Percentiles rank a stretch among this genome's conserved stretches.
Conservation (phyloP, 1,140 invertebrate species). For the Glomeris maerens region DNA sequence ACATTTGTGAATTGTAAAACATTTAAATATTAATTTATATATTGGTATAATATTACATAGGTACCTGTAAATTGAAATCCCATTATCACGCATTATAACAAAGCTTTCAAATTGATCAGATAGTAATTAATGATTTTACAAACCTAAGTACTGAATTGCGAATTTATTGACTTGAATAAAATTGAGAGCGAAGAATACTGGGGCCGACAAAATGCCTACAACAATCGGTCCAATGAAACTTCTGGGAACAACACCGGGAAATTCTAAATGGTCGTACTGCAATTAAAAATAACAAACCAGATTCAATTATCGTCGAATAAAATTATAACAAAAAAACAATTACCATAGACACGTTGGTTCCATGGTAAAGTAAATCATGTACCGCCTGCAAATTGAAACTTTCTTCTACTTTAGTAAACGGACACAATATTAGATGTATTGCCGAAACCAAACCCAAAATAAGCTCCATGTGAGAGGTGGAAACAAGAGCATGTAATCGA, state of each 20-base stretch:
- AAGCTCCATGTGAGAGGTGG: not conserved
- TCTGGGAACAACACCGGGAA: constrained; percentile 94
- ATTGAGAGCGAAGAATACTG: constrained; percentile 52
- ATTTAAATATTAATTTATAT: too few relatives aligned
- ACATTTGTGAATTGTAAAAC: too few relatives aligned
- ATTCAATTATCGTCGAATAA: not conserved
- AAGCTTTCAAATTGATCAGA: too few relatives aligned
- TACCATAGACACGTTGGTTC: constrained; percentile 69
- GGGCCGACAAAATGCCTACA: constrained; percentile 60
- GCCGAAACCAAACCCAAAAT: constrained; percentile 15
- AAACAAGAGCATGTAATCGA: too few relatives aligned
- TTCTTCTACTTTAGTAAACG: constrained; percentile 98
- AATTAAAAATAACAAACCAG: constrained; percentile 22
- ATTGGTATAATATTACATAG: too few relatives aligned
- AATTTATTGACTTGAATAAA: constrained; percentile 65
- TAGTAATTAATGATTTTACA: too few relatives aligned
- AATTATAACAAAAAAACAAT: constrained; percentile 14
- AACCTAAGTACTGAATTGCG: constrained; percentile 81
- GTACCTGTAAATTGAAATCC: too few relatives aligned
- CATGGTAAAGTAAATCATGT: constrained; percentile 89
- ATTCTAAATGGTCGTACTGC: constrained; percentile 96
- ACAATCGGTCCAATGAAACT: constrained; percentile 88
- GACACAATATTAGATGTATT: constrained; percentile 70
- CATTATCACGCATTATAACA: too few relatives aligned
- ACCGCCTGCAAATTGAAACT: constrained; percentile 97